These are phyloP conservation scores for Prionchulus punctatus DNA, from an alignment of 2,888 invertebrate genomes.

Conservation along the genomic window DNA sequence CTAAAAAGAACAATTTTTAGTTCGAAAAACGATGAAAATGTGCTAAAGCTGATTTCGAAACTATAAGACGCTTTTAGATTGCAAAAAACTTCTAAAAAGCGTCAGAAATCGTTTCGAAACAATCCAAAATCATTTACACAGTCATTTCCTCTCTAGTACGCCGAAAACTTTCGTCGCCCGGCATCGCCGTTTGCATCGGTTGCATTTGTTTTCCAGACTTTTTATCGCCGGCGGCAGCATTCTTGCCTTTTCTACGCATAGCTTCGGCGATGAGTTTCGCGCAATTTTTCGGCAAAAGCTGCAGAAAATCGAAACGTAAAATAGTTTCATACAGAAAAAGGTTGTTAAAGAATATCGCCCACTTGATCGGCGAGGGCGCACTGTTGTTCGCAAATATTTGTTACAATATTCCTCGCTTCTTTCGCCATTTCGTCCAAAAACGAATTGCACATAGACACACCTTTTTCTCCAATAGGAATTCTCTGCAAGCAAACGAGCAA, in stretches of 20 bases:
- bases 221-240: conserved; percentile 45
- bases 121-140: conserved; percentile 40
- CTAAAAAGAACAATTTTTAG: conserved; percentile 31
- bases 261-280: conserved; percentile 67
- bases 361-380: conserved; percentile 83
- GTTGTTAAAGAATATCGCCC: conserved; percentile 2
- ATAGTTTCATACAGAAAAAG: too few relatives aligned
- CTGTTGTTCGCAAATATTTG: conserved; percentile 94
- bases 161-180: conserved; percentile 85
- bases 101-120: background rate
- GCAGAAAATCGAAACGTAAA: conserved; percentile 15
- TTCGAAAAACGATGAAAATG: background rate
- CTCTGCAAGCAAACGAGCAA: conserved; percentile 7
- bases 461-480: conserved; percentile 78
- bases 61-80: background rate
- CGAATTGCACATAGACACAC: conserved; percentile 85
- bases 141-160: conserved; percentile 89
- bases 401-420: conserved; percentile 94
- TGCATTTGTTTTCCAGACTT: conserved; percentile 50
- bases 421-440: conserved; percentile 97
- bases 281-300: conserved; percentile 79
- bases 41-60: too few relatives aligned
- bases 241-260: conserved; percentile 58
- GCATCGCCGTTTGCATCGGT: conserved; percentile 53
- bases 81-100: background rate